Base-by-base conservation (phyloP, 2,888 invertebrate genomes). In the Melinaea menophilus region DNA sequence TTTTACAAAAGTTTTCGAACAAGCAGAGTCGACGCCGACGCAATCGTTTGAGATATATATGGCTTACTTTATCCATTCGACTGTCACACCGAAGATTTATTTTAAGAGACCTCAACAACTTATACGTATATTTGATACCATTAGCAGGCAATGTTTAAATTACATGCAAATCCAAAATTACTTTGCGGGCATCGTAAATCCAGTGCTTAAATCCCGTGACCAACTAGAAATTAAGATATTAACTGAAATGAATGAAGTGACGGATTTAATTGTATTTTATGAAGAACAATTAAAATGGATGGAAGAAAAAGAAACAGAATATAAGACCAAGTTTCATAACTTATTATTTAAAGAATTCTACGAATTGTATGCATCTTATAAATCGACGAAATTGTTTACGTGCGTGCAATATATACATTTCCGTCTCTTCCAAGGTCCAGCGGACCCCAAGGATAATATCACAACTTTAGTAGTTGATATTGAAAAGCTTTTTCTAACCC, bases 371-470 rank as follows among this genome's bases (percentile, higher is more conserved):
- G 70, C 76, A 3, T 79, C 78, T 0, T 72, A 72, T 41, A 73
- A 78, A 2, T 69, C 66, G 2, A 71, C 61, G 1, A 78, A 79
- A 63, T 58, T 80, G 31, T 76, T 74, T 58, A 79, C 75, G 12
- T 78, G 77, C 58, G 55, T 80, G 2, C 78, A 78, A 55, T 79
- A 71, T 56, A 75, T 72, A 0, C 71, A 75, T 56, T 69, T 64
- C 5, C 71, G 64, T 37, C 47, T 79, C 12, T 75, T 77, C 58
- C 65, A 64, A 0, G 61, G 63, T 34, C 61, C 67, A 4, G 76
- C 74, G 58, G 80, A 81, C 58, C 76, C 76, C 7, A 76, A 71
- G 57, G 79, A 80, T 48, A 71, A 61, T 55, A 63, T 77, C 4
- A 35, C 55, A 5, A 51, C 70, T 4, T 62, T 79, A 22, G 74